Evolutionary conservation across 2,797 vertebrate species (phyloP).

Genomic region (Bovichtus variegatus): DNA sequence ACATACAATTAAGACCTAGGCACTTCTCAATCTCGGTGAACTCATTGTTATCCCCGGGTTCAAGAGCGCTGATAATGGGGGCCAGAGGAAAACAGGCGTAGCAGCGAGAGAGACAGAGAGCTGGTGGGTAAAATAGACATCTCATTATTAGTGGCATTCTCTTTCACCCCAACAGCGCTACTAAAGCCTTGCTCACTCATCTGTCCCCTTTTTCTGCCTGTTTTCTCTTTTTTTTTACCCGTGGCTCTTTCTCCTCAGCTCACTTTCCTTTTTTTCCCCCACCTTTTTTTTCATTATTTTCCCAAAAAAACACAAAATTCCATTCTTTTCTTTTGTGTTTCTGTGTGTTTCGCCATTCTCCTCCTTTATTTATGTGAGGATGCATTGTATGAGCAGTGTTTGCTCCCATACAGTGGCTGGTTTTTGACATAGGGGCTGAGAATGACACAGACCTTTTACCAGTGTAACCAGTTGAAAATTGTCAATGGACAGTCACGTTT

Average conservation of each 20-base stretch:
- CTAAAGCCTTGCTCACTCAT: slow-evolving; percentile 74
- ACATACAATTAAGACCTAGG: slow-evolving; percentile 99
- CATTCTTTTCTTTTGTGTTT: not conserved
- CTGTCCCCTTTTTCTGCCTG: slow-evolving; percentile 60
- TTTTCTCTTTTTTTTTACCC: slow-evolving; percentile 48
- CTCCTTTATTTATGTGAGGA: slow-evolving; percentile 63
- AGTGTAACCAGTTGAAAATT: slow-evolving; percentile 64
- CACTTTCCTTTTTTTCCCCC: slow-evolving; percentile 21
- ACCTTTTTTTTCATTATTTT: slow-evolving; percentile 25
- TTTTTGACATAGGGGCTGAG: slow-evolving; percentile 62
- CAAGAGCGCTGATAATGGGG: slow-evolving; percentile 99
- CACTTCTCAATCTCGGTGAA: slow-evolving; percentile 98
- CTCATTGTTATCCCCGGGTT: slow-evolving; percentile 99
- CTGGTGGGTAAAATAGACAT: slow-evolving; percentile 92
- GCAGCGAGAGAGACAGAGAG: slow-evolving; percentile 85
- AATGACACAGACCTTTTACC: slow-evolving; percentile 60
- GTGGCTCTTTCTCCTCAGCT: slow-evolving; percentile 46
- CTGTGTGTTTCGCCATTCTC: slow-evolving; percentile 34
- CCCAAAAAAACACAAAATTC: no score
- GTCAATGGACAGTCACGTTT: slow-evolving; percentile 50
- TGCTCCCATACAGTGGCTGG: slow-evolving; percentile 41
- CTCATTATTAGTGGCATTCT: slow-evolving; percentile 90
- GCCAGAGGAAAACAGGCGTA: slow-evolving; percentile 93
- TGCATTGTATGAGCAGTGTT: slow-evolving; percentile 57
- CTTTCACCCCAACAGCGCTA: slow-evolving; percentile 84